Percentiles rank a stretch among this genome's conserved stretches.
Conservation (phyloP, 2,797 vertebrate genomes). For the Prionace glauca region DNA sequence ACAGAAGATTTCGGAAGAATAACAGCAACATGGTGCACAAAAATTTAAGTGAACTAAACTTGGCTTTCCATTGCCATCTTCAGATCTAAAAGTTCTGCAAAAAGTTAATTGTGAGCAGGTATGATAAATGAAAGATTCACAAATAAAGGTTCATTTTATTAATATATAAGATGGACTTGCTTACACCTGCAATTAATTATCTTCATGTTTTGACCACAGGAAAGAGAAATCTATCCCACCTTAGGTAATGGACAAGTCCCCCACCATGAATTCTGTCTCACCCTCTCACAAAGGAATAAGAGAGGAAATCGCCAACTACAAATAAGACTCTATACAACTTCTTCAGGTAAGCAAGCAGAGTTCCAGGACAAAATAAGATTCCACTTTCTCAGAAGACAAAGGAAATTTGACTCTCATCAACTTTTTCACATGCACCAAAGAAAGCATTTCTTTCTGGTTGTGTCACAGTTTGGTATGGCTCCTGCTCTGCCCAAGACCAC, state of each 20-base stretch:
- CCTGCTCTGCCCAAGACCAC: no score
- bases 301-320: background rate
- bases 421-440: no score
- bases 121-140: background rate
- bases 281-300: background rate
- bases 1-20: background rate
- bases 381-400: no score
- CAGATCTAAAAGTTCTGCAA: background rate
- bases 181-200: background rate
- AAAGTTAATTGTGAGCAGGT: background rate
- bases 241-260: no score
- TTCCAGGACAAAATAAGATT: background rate
- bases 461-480: no score
- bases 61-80: background rate
- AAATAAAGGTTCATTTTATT: background rate
- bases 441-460: no score
- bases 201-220: background rate
- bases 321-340: background rate
- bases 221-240: background rate
- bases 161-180: background rate
- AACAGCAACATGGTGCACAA: background rate
- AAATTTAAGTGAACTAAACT: background rate
- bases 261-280: background rate
- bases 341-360: background rate
- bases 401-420: no score